Percentiles rank a stretch among this genome's conserved stretches.
phyloP scores from a whole-genome alignment of 2,888 invertebrate genomes.

The Eugnorisma glareosa region DNA sequence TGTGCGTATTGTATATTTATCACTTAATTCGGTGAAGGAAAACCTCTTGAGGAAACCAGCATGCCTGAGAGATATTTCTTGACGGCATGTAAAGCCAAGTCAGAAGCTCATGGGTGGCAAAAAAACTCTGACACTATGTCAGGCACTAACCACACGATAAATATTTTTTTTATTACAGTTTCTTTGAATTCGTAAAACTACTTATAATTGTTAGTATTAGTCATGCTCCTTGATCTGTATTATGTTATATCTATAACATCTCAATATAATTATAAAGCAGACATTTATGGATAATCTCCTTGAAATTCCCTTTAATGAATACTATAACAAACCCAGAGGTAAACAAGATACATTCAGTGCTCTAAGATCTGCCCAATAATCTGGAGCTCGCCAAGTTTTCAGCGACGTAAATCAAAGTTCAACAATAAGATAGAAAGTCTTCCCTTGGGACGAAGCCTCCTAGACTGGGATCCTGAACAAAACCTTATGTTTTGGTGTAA shows the following conservation, averaged over 20 bases:
- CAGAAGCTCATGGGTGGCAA: too few species aligned
- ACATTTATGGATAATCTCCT: neutral
- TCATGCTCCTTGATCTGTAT: neutral
- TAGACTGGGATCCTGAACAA: conserved; percentile 72
- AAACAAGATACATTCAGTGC: conserved; percentile 36
- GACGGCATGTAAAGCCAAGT: too few species aligned
- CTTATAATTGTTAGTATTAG: neutral
- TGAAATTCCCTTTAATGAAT: neutral
- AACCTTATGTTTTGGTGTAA: conserved; percentile 52
- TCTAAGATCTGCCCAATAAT: conserved; percentile 62
- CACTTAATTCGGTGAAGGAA: too few species aligned
- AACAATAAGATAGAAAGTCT: conserved; percentile 81
- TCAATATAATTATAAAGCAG: too few species aligned
- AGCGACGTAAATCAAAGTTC: conserved; percentile 76
- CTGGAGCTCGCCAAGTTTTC: conserved; percentile 67
- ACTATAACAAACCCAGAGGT: conserved; percentile 2
- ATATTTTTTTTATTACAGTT: neutral
- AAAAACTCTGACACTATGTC: too few species aligned
- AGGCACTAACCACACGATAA: too few species aligned
- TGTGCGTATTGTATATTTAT: too few species aligned
- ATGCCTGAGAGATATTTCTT: too few species aligned
- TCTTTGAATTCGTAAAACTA: neutral
- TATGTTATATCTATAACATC: neutral
- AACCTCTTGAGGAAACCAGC: too few species aligned
- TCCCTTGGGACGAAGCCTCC: conserved; percentile 75